phyloP scores from a whole-genome alignment of 2,113 vertebrate species.

The Pterocles gutturalis region DNA sequence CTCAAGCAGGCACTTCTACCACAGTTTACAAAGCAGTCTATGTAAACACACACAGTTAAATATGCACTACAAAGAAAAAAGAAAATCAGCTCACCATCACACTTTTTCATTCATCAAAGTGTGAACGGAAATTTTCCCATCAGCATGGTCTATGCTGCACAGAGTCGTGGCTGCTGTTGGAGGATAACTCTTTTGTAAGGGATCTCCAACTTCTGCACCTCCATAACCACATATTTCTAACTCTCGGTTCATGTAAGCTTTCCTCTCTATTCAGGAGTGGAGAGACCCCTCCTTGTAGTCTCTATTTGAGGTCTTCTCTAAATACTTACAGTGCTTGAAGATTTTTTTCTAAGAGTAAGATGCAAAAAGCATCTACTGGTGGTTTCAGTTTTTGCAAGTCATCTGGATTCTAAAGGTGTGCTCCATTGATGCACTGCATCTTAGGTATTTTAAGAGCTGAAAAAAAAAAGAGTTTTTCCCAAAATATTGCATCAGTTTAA shows the following conservation, averaged over 20 bases:
- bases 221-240: neutral
- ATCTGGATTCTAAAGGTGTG: neutral
- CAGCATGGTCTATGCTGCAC: rapidly evolving
- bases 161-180: neutral
- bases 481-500: neutral
- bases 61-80: neutral
- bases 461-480: neutral
- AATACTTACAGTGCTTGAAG: neutral
- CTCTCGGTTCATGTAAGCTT: neutral
- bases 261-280: neutral
- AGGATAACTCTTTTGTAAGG: neutral
- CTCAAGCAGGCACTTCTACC: neutral
- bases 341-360: neutral
- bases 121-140: neutral
- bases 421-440: neutral
- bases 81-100: neutral
- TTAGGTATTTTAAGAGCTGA: neutral
- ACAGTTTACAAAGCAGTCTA: neutral
- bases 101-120: neutral
- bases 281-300: neutral
- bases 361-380: neutral
- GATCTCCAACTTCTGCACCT: neutral
- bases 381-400: neutral
- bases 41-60: neutral
- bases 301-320: neutral